Evolutionary conservation across 2,797 vertebrate species (phyloP).

Genomic region (Lerista edwardsae): DNA sequence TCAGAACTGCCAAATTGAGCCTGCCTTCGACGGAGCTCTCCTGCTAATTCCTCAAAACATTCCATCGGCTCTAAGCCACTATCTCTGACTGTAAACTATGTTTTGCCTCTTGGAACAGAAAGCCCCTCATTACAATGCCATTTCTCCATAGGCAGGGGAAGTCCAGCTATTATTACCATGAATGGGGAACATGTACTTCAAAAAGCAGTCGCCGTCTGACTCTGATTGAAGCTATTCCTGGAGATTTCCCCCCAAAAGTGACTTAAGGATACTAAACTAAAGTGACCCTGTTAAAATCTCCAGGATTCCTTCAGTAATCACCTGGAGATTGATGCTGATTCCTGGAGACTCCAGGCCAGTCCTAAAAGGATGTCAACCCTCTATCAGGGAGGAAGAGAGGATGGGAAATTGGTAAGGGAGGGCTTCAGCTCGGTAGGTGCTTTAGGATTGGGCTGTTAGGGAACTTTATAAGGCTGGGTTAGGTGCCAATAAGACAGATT

Average conservation of each 20-base stretch:
- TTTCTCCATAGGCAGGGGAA: neutral
- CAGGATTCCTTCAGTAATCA: no score
- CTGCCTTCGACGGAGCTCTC: neutral
- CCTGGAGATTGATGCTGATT: no score
- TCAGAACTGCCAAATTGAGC: neutral
- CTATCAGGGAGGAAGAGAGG: neutral
- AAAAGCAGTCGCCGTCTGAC: neutral
- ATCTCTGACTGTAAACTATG: neutral
- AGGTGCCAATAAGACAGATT: neutral
- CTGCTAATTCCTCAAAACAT: neutral
- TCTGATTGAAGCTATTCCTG: no score
- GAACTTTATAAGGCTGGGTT: neutral
- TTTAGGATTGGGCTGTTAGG: neutral
- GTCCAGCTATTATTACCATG: neutral
- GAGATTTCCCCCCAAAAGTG: no score
- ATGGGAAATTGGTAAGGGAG: fast-evolving
- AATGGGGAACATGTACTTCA: neutral
- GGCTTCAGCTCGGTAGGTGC: neutral
- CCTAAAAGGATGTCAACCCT: no score
- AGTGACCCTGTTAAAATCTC: no score
- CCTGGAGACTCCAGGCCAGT: no score
- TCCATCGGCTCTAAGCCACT: neutral
- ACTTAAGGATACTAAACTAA: no score
- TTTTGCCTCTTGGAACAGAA: neutral
- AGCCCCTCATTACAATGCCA: neutral